Conservation (phyloP, 2,797 vertebrate species). For the Ispidina picta region DNA sequence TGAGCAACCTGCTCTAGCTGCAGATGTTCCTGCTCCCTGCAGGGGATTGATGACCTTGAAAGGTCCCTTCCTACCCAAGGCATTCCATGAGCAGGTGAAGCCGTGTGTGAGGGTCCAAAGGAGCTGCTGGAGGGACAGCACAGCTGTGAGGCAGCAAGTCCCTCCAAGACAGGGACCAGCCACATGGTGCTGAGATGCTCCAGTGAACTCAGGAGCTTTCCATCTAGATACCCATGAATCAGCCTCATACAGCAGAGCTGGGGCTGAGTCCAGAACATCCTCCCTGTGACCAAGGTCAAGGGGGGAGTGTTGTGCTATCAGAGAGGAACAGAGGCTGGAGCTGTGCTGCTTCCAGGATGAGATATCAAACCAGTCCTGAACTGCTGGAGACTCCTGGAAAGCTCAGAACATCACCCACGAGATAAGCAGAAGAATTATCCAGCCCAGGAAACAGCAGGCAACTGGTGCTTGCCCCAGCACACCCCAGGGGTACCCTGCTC, state of each 20-base stretch:
- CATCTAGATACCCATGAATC: accelerated
- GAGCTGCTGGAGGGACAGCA: neutral
- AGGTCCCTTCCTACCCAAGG: neutral
- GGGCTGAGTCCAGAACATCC: neutral
- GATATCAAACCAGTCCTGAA: neutral
- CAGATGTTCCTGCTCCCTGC: neutral
- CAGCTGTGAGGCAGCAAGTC: neutral
- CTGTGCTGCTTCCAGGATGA: neutral
- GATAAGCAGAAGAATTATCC: neutral
- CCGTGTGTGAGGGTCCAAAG: neutral
- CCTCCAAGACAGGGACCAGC: accelerated
- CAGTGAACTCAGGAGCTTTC: neutral
- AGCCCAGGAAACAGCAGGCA: neutral
- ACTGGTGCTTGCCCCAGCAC: neutral
- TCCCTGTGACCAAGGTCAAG: neutral
- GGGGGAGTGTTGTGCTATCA: accelerated
- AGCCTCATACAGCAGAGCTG: neutral
- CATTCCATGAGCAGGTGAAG: neutral
- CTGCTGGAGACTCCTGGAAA: neutral
- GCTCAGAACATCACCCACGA: neutral
- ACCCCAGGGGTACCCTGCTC: accelerated
- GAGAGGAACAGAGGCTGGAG: neutral
- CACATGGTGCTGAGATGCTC: accelerated
- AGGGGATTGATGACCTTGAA: neutral
- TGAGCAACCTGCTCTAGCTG: neutral